A percentile compares a stretch with the other conserved stretches of the same genome.
phyloP scores from a whole-genome alignment of 1,140 invertebrate genomes.

The Hesperophylax magnus region DNA sequence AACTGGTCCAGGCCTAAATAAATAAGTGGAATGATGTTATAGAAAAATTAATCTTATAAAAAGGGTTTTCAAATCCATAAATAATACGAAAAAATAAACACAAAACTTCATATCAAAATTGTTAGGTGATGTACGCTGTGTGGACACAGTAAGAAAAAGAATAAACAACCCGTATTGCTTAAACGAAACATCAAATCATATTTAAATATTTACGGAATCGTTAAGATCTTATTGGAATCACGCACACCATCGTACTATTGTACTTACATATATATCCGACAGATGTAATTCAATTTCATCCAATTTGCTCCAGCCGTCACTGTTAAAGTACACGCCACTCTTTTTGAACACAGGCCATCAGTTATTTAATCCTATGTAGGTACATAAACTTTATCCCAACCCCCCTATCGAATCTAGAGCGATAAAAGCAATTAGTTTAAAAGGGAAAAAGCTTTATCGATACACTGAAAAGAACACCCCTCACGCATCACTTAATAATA shows the following conservation, averaged over 20 bases:
- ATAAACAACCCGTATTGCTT: background rate
- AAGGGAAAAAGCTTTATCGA: constrained; percentile 51
- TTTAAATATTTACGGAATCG: constrained; percentile 29
- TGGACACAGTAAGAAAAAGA: too few relatives aligned
- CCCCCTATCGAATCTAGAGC: constrained; percentile 32
- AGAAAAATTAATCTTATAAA: too few relatives aligned
- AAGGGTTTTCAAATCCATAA: too few relatives aligned
- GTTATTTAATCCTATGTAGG: constrained; percentile 26
- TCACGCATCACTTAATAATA: too few relatives aligned
- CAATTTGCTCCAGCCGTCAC: constrained; percentile 47
- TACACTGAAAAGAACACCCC: constrained; percentile 28
- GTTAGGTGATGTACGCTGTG: too few relatives aligned
- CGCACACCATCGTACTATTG: constrained; percentile 1
- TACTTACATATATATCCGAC: background rate
- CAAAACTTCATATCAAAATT: too few relatives aligned
- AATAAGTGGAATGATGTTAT: too few relatives aligned
- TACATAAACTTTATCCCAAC: constrained; percentile 15
- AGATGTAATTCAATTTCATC: constrained; percentile 54
- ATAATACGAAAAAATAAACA: too few relatives aligned
- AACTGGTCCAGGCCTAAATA: too few relatives aligned
- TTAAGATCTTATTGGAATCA: constrained; percentile 29
- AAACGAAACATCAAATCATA: constrained; percentile 24
- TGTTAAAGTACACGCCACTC: background rate
- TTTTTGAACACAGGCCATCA: background rate
- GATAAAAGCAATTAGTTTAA: constrained; percentile 52